phyloP scores from a whole-genome alignment of 2,113 vertebrate genomes.

The Ceratotherium simum region DNA sequence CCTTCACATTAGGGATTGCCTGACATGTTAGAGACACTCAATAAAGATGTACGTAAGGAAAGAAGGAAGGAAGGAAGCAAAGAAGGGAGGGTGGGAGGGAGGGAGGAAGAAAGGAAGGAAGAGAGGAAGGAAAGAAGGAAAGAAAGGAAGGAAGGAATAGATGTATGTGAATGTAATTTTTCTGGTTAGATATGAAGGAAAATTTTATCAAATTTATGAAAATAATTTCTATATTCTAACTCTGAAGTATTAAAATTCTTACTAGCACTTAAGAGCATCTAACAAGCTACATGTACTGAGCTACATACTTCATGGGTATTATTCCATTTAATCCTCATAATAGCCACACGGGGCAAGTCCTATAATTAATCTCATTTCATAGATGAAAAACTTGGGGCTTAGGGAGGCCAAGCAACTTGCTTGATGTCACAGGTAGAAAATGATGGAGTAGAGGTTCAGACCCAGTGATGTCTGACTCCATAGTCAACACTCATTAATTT shows the following conservation, averaged over 20 bases:
- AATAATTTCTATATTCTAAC: background rate
- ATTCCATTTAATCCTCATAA: background rate
- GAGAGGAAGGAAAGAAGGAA: background rate
- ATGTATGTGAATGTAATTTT: background rate
- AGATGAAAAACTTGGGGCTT: background rate
- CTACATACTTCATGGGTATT: background rate
- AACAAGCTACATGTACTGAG: background rate
- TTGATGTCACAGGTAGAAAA: background rate
- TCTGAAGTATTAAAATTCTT: background rate
- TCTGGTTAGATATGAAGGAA: background rate
- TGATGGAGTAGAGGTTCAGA: background rate
- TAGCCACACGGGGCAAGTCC: background rate
- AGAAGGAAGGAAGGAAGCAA: no score
- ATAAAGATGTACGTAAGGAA: background rate
- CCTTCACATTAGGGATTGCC: background rate
- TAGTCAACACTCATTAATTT: background rate
- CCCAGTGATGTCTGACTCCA: background rate
- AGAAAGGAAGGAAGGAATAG: background rate
- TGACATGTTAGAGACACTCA: background rate
- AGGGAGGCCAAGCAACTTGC: no score
- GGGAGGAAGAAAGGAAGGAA: no score
- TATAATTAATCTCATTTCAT: slow-evolving; percentile 16
- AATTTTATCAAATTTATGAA: background rate
- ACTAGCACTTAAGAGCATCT: background rate
- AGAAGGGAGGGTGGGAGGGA: no score